phyloP scores from a whole-genome alignment of 2,113 vertebrate genomes.

The Saimiri boliviensis region DNA sequence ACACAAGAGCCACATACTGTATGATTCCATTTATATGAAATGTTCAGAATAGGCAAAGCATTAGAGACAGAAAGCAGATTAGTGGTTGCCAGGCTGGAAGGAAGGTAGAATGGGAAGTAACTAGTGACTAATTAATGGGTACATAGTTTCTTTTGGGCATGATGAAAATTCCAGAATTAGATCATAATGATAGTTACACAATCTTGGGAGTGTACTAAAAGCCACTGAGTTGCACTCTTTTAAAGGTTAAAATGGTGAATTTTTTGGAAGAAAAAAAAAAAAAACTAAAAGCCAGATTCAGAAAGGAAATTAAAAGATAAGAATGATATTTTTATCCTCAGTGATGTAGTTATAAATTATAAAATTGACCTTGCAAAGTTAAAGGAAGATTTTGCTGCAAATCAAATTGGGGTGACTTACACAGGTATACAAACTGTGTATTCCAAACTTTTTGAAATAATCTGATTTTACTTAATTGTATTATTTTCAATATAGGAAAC shows the following conservation, averaged over 20 bases:
- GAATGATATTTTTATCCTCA: conserved; percentile 46
- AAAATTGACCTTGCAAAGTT: conserved; percentile 1
- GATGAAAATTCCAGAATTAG: neutral
- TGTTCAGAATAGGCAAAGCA: neutral
- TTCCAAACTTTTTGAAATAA: neutral
- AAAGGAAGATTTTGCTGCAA: neutral
- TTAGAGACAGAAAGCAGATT: neutral
- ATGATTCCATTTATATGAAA: neutral
- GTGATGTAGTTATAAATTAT: neutral
- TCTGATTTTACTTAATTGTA: neutral
- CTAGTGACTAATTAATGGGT: neutral
- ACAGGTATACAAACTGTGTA: neutral
- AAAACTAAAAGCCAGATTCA: conserved; percentile 60
- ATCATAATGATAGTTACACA: neutral
- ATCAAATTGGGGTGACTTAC: neutral
- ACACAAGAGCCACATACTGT: neutral
- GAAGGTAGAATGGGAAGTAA: neutral
- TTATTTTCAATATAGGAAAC: neutral
- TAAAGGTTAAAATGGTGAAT: neutral
- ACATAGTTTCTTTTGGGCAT: neutral
- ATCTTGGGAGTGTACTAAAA: neutral
- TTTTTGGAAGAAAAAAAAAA: neutral
- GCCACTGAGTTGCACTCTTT: neutral
- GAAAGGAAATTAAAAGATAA: conserved; percentile 70
- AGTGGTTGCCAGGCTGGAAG: neutral